These are phyloP conservation scores for Manacus vitellinus DNA, from an alignment of 2,113 vertebrate species.

Conservation along the genomic window DNA sequence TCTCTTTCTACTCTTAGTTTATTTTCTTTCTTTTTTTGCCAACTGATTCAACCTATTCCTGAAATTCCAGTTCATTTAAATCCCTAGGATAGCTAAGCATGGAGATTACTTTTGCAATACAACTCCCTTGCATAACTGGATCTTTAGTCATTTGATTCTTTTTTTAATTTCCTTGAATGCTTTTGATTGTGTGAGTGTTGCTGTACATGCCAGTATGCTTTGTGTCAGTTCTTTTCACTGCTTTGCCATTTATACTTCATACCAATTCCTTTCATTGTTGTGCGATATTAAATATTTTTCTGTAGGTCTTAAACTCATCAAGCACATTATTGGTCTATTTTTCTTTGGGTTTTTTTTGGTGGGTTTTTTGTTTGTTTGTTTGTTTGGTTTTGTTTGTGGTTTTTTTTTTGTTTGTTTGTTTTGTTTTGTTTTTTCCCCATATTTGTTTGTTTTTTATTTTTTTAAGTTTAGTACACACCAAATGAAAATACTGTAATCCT, in stretches of 20 bases:
- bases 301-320: slow-evolving; percentile 34
- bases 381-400: background rate
- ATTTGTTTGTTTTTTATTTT: background rate
- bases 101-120: slow-evolving; percentile 35
- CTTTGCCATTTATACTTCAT: slow-evolving; percentile 42
- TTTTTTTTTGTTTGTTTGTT: background rate
- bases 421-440: background rate
- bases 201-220: slow-evolving; percentile 54
- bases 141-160: slow-evolving; percentile 33
- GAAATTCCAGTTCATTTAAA: slow-evolving; percentile 27
- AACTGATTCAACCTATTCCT: background rate
- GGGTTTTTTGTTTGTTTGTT: too few species aligned
- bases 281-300: slow-evolving; percentile 42
- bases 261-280: slow-evolving; percentile 44
- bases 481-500: background rate
- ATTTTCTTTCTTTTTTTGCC: background rate
- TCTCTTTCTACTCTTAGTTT: background rate
- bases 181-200: slow-evolving; percentile 61
- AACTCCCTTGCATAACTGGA: slow-evolving; percentile 2
- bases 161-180: slow-evolving; percentile 37
- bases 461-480: background rate
- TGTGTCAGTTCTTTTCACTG: slow-evolving; percentile 60
- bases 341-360: background rate
- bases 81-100: background rate
- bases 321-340: background rate